Evolutionary conservation across 2,888 invertebrate genomes (phyloP).

Genomic region (Stenchaetothrips biformis): DNA sequence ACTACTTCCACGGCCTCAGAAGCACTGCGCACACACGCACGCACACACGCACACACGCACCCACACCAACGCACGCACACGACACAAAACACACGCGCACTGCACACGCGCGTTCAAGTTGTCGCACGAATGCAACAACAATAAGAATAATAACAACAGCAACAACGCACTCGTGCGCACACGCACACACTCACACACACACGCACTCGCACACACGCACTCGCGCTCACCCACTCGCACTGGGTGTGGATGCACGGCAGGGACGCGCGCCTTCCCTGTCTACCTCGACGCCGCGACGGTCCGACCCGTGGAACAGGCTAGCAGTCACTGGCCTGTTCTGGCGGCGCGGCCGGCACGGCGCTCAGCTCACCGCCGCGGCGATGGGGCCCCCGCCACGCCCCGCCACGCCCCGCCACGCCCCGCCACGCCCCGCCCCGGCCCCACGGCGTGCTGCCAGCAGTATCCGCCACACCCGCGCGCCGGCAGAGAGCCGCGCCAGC

Average conservation of each 20-base stretch:
- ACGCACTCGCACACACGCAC: not conserved
- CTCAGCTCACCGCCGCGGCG: no score
- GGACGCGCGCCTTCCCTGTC: not conserved
- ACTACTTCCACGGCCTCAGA: not conserved
- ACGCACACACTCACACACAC: not conserved
- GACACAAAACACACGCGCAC: no score
- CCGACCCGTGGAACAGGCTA: constrained; percentile 1
- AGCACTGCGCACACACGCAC: not conserved
- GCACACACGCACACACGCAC: not conserved
- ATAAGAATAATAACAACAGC: no score
- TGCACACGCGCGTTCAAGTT: no score
- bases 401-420: no score
- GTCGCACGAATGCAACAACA: not conserved
- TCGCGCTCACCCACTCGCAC: not conserved
- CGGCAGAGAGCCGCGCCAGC: no score
- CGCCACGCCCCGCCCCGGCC: no score
- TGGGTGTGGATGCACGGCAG: not conserved
- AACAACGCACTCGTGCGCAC: not conserved
- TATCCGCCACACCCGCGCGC: no score
- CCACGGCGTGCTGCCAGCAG: no score
- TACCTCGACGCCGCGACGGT: not conserved
- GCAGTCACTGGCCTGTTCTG: not conserved
- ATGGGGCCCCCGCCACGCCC: no score
- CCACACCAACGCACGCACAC: not conserved
- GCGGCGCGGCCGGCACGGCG: not conserved